These are phyloP conservation scores for Probaryconus sp. DNA, from an alignment of 1,140 invertebrate species.

Conservation along the genomic window DNA sequence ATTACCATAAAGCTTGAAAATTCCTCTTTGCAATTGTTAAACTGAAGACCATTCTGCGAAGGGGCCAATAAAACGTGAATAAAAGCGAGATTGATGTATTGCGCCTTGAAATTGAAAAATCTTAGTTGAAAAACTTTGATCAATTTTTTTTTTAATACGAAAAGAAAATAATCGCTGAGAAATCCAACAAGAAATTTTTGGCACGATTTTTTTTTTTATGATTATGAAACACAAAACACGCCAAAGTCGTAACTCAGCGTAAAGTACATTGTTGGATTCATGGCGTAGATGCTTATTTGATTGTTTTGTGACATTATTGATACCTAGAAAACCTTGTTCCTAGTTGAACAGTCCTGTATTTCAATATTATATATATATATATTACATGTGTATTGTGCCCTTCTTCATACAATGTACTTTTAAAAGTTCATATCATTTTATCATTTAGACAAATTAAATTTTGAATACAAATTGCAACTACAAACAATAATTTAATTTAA, in stretches of 20 bases:
- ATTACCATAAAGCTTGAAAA: no score
- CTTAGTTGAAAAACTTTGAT: not conserved
- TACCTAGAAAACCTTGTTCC: conserved; percentile 61
- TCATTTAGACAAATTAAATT: conserved; percentile 28
- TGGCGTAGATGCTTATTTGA: conserved; percentile 72
- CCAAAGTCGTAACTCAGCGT: conserved; percentile 56
- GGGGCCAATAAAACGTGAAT: no score
- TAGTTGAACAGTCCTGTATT: conserved; percentile 61
- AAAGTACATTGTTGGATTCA: conserved; percentile 68
- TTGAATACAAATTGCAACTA: no score
- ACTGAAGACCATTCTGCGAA: no score
- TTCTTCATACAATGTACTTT: conserved; percentile 31
- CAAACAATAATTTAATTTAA: no score
- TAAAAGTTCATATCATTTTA: conserved; percentile 29
- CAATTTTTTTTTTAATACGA: not conserved
- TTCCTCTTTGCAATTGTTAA: no score
- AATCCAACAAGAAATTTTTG: conserved; percentile 55
- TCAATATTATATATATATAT: conserved; percentile 49
- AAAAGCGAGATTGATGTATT: not conserved
- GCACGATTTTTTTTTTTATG: conserved; percentile 50
- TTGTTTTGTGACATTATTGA: conserved; percentile 65
- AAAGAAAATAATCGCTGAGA: conserved; percentile 13
- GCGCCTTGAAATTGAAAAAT: not conserved
- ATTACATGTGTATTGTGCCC: conserved; percentile 57
- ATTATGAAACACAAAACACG: conserved; percentile 51